Evolutionary conservation across 1,140 invertebrate genomes (phyloP), one percentile per base, ranked within the genome.

Genomic region (Drosophila rhopaloa): DNA sequence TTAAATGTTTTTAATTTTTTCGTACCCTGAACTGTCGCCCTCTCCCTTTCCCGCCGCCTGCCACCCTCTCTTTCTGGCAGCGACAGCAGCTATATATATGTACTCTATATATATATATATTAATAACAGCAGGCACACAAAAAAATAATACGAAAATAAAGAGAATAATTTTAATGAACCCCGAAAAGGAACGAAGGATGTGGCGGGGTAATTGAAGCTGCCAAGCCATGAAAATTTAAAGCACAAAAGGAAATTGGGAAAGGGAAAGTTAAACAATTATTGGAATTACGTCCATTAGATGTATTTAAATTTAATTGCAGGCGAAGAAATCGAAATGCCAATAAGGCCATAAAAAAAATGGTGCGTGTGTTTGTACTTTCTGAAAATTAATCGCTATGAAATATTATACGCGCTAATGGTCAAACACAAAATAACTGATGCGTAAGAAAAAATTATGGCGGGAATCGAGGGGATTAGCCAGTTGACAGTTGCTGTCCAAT

Each of bases 1-100:
- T 88, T 80, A 89, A 88, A 88, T 88, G 84, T 89, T 89, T 88
- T 81, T 68, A 46, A 67, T 70, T 66, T 71, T 71, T 71, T 9
- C 32, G 10, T 13, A 13, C 35, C n/a, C 57, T 14, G 9, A 46
- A 44, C 35, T 32, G 29, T 32, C 29, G 29, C 7, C 29, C 13
- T 16, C 32, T 14, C 13, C 10, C 24, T 24, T n/a, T 35, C 9
- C n/a, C 38, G 11, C 19, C 4, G 5, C 35, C 4, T 13, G 13
- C 13, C 24, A 5, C 13, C 2, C 11, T 14, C 4, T 44, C 14
- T 5, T 59, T 51, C 65, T 74, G 79, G 43, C 79, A 68, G 50
- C 75, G 75, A 74, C 73, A 78, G 57, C 57, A 40, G n/a, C 10
- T 7, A 24, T 38, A 48, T 24, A 24, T 29, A 32, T 35, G 6